Evolutionary conservation across 2,888 invertebrate genomes (phyloP).

Genomic region (Lochmaea crataegi): DNA sequence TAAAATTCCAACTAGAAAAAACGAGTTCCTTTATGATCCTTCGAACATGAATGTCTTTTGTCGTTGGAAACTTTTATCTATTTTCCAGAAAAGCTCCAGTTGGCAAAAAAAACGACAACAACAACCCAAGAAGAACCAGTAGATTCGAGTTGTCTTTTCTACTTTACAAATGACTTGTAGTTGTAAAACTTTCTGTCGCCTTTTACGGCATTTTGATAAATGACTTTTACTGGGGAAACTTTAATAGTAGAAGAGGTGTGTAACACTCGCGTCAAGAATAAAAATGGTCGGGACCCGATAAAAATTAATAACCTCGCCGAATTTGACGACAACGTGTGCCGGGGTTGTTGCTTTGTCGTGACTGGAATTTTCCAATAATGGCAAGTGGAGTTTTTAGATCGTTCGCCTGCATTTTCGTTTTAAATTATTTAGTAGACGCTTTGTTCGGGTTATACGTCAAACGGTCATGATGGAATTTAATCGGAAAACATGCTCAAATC

Average conservation of each 20-base stretch:
- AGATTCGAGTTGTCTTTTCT: constrained; percentile 34
- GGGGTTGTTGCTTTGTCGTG: constrained; percentile 33
- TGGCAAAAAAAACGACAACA: constrained; percentile 21
- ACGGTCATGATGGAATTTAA: constrained; percentile 7
- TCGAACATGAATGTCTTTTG: constrained; percentile 1
- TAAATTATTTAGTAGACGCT: constrained; percentile 33
- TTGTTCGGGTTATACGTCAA: constrained; percentile 1
- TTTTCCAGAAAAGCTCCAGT: constrained; percentile 27
- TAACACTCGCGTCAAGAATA: constrained; percentile 41
- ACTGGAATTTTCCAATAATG: constrained; percentile 34
- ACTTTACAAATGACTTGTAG: constrained; percentile 43
- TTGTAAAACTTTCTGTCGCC: constrained; percentile 41
- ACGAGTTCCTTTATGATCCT: background rate
- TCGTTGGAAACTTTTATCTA: constrained; percentile 34
- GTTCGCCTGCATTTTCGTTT: constrained; percentile 22
- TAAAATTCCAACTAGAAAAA: too few relatives aligned
- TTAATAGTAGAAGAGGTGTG: constrained; percentile 40
- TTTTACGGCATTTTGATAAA: constrained; percentile 42
- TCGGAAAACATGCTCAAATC: background rate
- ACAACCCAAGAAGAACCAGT: constrained; percentile 25
- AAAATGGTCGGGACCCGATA: constrained; percentile 40
- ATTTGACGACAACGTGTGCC: constrained; percentile 40
- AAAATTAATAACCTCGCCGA: constrained; percentile 45
- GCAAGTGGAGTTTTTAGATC: constrained; percentile 19
- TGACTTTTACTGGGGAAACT: constrained; percentile 41